Percentiles rank a stretch among this genome's conserved stretches.
These are phyloP conservation scores for Anastrepha obliqua DNA, from an alignment of 1,140 invertebrate genomes.

Conservation along the genomic window DNA sequence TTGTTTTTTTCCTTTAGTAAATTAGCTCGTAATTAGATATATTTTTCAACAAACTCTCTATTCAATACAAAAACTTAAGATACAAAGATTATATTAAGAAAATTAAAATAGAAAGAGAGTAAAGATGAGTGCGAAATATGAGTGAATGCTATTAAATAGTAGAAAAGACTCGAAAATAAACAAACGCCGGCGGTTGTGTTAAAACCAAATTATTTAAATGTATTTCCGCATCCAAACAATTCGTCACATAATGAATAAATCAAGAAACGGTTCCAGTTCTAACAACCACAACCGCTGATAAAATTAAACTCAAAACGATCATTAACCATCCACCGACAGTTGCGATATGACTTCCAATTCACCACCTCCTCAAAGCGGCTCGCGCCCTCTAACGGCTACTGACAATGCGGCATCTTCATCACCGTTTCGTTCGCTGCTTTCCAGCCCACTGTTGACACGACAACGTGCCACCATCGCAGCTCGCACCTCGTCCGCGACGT, in stretches of 20 bases:
- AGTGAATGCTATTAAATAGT: background rate
- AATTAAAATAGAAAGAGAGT: background rate
- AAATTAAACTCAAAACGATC: slow-evolving; percentile 18
- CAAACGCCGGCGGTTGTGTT: slow-evolving; percentile 3
- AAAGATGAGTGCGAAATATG: background rate
- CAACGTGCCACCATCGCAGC: slow-evolving; percentile 54
- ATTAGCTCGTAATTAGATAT: too few species aligned
- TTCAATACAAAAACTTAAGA: too few species aligned
- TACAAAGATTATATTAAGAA: too few species aligned
- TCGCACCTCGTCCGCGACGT: slow-evolving; percentile 55
- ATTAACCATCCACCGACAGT: background rate
- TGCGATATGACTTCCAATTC: slow-evolving; percentile 52
- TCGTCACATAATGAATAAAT: background rate
- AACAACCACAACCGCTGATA: background rate
- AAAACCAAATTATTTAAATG: background rate
- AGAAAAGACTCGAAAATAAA: background rate
- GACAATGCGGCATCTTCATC: slow-evolving; percentile 32
- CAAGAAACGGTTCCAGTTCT: background rate
- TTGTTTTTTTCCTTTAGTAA: too few species aligned
- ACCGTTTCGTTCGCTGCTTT: slow-evolving; percentile 52
- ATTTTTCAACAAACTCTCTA: too few species aligned
- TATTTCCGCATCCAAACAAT: background rate
- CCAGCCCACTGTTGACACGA: slow-evolving; percentile 51
- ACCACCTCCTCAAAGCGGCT: slow-evolving; percentile 3
- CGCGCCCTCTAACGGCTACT: background rate